Base-by-base conservation (phyloP, 2,113 vertebrate genomes). In the Psittacus erithacus region DNA sequence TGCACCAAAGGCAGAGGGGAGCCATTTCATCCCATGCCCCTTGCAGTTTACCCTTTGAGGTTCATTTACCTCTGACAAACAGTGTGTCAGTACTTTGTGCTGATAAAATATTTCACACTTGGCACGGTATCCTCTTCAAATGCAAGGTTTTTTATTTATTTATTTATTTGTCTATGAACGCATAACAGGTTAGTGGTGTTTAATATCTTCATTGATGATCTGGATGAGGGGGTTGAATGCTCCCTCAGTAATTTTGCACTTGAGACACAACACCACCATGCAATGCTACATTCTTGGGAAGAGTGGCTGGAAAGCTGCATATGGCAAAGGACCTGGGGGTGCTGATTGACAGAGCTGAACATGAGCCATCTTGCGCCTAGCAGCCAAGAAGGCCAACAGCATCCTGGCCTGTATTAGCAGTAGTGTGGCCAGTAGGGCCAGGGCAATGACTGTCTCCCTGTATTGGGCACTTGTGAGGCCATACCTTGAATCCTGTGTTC, bases 11-110 rank as follows among this genome's bases (percentile, higher is more conserved):
- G 27, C 24, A 55, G 20, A 20, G 13, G 27, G 41, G 33, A 46
- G 33, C 18, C 1, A 28, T 15, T n/a, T 22, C 1, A 0, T 15
- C n/a, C 29, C 11, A 14, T 24, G 9, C 29, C 7, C 7, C 8
- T 50, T 38, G 17, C 20, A 52, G 35, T 10, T 73, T 20, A 76
- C 25, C 8, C 10, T 65, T 29, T 16, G 12, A 44, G 17, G 7
- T 31, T 18, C 1, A 0, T n/a, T 64, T 46, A 24, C 14, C 12
- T 14, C 18, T n/a, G 5, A 46, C 10, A 33, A 27, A 8, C 4
- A 53, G 3, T 18, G 28, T 27, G 27, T 8, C 25, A 43, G 13
- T 16, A 18, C 10, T 33, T 46, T 50, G 19, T n/a, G 33, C 28
- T 0, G 1, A 22, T 14, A 49, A 59, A 84, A 44, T 20, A 4